These are phyloP conservation scores for Heliothis peltigera DNA, from an alignment of 2,888 invertebrate genomes.

Conservation along the genomic window DNA sequence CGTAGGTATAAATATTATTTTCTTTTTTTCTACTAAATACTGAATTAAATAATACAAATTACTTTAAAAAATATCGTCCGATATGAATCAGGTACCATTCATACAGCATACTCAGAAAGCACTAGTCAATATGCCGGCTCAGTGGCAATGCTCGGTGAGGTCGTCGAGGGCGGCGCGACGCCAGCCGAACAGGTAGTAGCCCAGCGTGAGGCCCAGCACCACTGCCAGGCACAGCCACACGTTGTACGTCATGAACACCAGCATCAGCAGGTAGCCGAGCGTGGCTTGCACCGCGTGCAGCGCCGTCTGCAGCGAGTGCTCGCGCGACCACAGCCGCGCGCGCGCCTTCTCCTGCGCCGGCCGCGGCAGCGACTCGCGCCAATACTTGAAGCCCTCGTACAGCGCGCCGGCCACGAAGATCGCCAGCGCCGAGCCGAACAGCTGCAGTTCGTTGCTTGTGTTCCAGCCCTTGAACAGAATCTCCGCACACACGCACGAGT, in stretches of 20 bases:
- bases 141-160: constrained; percentile 98
- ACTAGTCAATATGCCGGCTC: constrained; percentile 62
- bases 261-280: constrained; percentile 97
- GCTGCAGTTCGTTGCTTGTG: constrained; percentile 92
- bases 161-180: constrained; percentile 94
- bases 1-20: too few species aligned
- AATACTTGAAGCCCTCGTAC: constrained; percentile 98
- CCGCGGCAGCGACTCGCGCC: constrained; percentile 82
- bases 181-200: constrained; percentile 99
- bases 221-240: constrained; percentile 97
- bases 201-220: constrained; percentile 96
- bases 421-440: constrained; percentile 96
- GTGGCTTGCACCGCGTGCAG: constrained; percentile 97
- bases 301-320: constrained; percentile 95
- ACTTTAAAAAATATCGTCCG: too few species aligned
- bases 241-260: constrained; percentile 99
- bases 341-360: constrained; percentile 7
- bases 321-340: constrained; percentile 86
- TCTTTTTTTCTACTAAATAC: too few species aligned
- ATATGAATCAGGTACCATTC: too few species aligned
- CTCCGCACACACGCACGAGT: constrained; percentile 93
- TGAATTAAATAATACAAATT: too few species aligned
- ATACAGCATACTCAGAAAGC: too few species aligned
- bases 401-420: constrained; percentile 96
- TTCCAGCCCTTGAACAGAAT: constrained; percentile 95